These are phyloP conservation scores for Plutomurus gul DNA, from an alignment of 1,140 invertebrate species.

Conservation along the genomic window DNA sequence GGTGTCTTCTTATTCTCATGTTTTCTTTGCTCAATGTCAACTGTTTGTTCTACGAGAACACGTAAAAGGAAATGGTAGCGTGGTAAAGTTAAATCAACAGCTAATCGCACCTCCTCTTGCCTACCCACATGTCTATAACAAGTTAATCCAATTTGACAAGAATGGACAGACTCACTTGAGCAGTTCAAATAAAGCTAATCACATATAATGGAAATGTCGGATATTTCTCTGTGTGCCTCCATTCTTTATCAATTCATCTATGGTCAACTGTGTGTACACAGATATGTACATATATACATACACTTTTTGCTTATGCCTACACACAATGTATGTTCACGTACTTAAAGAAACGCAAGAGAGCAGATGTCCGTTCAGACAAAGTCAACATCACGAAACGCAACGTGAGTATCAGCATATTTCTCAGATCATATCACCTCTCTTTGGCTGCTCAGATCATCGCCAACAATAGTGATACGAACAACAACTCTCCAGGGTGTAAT, in stretches of 20 bases:
- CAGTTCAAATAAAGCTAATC: slow-evolving; percentile 25
- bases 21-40: background rate
- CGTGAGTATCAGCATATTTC: background rate
- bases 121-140: slow-evolving; percentile 8
- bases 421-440: too few relatives aligned
- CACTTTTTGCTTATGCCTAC: too few relatives aligned
- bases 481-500: too few relatives aligned
- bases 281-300: too few relatives aligned
- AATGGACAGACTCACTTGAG: slow-evolving; percentile 26
- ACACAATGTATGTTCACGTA: too few relatives aligned
- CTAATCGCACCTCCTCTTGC: background rate
- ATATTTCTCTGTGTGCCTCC: background rate
- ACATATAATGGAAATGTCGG: background rate
- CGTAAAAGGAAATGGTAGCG: background rate
- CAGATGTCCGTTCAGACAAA: background rate
- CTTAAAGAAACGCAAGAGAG: background rate
- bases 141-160: slow-evolving; percentile 21
- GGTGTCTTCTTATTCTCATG: background rate
- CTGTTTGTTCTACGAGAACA: background rate
- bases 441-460: too few relatives aligned
- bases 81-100: background rate
- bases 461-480: background rate
- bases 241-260: background rate
- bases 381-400: background rate
- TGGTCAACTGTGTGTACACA: too few relatives aligned